Evolutionary conservation across 35 echinoderm and acorn worm species (phyloP).

Genomic region (Heliocidaris erythrogramma): DNA sequence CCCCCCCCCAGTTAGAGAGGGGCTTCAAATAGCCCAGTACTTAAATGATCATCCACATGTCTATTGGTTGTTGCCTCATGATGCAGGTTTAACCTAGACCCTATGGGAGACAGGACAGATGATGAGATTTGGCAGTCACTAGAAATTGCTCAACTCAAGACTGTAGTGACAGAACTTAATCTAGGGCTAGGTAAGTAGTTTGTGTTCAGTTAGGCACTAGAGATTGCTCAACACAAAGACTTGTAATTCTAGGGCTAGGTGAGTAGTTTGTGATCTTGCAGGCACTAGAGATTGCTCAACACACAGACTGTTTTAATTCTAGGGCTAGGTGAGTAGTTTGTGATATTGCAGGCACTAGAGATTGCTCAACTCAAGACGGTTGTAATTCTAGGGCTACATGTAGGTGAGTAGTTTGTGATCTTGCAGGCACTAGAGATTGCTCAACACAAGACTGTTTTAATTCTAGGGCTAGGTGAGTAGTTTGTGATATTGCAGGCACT

Average conservation of each 20-base stretch:
- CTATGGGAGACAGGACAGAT: constrained; percentile 71
- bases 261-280: neutral
- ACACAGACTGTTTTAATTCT: neutral
- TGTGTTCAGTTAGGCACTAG: too few relatives aligned
- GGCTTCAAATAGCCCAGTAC: neutral
- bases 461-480: too few relatives aligned
- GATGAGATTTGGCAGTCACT: constrained; percentile 75
- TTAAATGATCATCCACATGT: too few relatives aligned
- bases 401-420: neutral
- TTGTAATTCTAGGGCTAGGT: too few relatives aligned
- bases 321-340: too few relatives aligned
- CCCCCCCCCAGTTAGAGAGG: neutral
- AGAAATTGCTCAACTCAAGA: constrained; percentile 91
- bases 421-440: neutral
- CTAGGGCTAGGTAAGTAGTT: constrained; percentile 69
- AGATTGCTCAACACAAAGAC: too few relatives aligned
- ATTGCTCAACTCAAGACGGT: constrained; percentile 82
- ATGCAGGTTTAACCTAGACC: constrained; percentile 88
- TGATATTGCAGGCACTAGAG: constrained; percentile 39
- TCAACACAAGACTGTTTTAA: neutral
- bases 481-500: too few relatives aligned
- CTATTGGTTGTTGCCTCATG: neutral
- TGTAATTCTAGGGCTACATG: neutral
- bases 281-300: too few relatives aligned
- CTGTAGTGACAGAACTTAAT: constrained; percentile 76